These are phyloP conservation scores for Watsonalla binaria DNA, from an alignment of 2,888 invertebrate species.

Conservation along the genomic window DNA sequence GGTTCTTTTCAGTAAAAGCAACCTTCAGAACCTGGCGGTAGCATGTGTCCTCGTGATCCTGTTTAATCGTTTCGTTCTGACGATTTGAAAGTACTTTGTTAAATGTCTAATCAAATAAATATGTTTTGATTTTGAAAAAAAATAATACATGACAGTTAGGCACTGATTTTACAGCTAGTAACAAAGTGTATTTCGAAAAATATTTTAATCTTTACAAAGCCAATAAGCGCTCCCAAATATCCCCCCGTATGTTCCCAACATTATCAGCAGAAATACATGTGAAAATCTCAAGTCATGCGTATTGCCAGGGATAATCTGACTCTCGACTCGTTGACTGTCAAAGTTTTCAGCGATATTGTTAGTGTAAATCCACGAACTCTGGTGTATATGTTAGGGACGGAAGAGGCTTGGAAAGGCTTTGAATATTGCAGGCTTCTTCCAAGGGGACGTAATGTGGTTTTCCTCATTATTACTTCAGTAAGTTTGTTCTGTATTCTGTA, in stretches of 20 bases:
- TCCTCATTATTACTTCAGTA: background rate
- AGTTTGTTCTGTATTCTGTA: background rate
- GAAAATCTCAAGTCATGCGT: slow-evolving; percentile 26
- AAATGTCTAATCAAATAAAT: too few species aligned
- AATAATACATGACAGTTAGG: too few species aligned
- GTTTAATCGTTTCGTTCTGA: too few species aligned
- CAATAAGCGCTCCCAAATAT: background rate
- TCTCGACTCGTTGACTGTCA: slow-evolving; percentile 27
- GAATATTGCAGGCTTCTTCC: background rate
- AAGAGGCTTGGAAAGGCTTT: background rate
- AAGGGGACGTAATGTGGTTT: background rate
- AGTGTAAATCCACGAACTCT: slow-evolving; percentile 27
- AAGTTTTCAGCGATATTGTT: slow-evolving; percentile 34
- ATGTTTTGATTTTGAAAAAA: too few species aligned
- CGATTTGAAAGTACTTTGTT: too few species aligned
- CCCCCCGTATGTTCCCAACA: slow-evolving; percentile 6
- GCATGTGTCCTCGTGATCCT: too few species aligned
- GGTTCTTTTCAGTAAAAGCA: too few species aligned
- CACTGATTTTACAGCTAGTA: too few species aligned
- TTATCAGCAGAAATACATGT: slow-evolving; percentile 19
- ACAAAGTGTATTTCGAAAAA: too few species aligned
- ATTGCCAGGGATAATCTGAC: slow-evolving; percentile 30
- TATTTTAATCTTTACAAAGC: too few species aligned
- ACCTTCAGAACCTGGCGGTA: too few species aligned
- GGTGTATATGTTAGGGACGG: background rate